Evolutionary conservation across 2,888 invertebrate genomes (phyloP).

Genomic region (Sycophila texana): DNA sequence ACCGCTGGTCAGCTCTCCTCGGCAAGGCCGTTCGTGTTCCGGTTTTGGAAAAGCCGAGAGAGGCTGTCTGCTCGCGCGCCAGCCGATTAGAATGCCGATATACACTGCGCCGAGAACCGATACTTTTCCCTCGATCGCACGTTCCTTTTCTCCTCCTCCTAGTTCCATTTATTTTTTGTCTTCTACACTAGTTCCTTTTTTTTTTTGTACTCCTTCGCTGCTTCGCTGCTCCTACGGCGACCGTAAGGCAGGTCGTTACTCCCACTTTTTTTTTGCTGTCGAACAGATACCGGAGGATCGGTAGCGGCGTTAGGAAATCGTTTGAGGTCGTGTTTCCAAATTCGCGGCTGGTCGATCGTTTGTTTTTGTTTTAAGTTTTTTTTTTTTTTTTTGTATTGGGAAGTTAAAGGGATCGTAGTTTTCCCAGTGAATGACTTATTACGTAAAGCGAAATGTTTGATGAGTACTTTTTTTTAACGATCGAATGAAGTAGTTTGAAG

Average conservation of each 20-base stretch:
- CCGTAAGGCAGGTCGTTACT: neutral
- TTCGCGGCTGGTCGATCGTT: neutral
- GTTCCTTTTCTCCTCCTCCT: neutral
- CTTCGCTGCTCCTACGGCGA: neutral
- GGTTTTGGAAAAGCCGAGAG: constrained; percentile 63
- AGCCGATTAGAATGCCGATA: constrained; percentile 23
- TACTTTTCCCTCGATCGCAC: constrained; percentile 14
- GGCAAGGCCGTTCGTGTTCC: constrained; percentile 73
- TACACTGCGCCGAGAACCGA: neutral
- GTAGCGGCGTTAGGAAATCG: constrained; percentile 19
- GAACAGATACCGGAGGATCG: neutral
- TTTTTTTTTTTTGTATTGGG: too few species aligned
- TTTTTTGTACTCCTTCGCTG: neutral
- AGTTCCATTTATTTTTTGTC: neutral
- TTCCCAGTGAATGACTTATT: too few species aligned
- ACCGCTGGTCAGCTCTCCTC: constrained; percentile 64
- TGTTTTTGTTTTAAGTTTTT: neutral
- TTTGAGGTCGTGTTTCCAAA: constrained; percentile 27
- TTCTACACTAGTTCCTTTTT: neutral
- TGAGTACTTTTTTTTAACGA: neutral
- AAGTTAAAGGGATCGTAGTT: too few species aligned
- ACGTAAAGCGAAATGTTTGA: too few species aligned
- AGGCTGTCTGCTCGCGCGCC: neutral
- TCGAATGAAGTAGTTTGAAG: neutral
- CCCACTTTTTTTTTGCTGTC: neutral